These are phyloP conservation scores for Osmerus eperlanus DNA, from an alignment of 2,113 vertebrate species.

Conservation along the genomic window DNA sequence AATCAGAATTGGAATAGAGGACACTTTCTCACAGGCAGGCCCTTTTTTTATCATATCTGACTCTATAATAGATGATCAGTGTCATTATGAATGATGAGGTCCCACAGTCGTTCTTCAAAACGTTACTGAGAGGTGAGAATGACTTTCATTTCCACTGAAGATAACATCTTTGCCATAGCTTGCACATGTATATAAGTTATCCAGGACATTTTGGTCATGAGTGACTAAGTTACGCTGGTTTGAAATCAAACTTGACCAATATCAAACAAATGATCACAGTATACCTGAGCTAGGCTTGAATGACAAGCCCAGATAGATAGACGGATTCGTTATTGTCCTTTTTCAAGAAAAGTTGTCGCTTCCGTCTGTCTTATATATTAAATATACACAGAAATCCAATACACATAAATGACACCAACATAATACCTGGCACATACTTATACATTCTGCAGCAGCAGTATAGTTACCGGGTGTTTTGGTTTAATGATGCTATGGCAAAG, in stretches of 20 bases:
- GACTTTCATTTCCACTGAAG: constrained; percentile 66
- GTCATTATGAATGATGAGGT: constrained; percentile 77
- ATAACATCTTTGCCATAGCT: constrained; percentile 58
- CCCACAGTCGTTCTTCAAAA: constrained; percentile 64
- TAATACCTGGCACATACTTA: too few species aligned
- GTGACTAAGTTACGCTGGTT: constrained; percentile 33
- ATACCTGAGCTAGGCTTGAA: too few species aligned
- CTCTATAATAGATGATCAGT: constrained; percentile 74
- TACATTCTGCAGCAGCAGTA: too few species aligned
- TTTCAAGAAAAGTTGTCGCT: too few species aligned
- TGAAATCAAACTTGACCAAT: neutral
- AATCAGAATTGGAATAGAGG: constrained; percentile 70
- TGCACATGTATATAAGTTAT: constrained; percentile 60
- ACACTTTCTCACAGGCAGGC: constrained; percentile 53
- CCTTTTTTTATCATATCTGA: constrained; percentile 64
- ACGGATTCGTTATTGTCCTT: too few species aligned
- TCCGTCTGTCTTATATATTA: too few species aligned
- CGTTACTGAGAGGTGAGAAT: constrained; percentile 54
- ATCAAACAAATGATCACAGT: too few species aligned
- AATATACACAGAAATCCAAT: too few species aligned
- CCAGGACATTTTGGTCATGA: constrained; percentile 35
- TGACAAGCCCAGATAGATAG: too few species aligned
- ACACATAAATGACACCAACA: too few species aligned
- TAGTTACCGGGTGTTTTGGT: too few species aligned
- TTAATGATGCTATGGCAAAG: too few species aligned